Base-by-base conservation (phyloP, 2,113 vertebrate species). In the Pollachius pollachius region DNA sequence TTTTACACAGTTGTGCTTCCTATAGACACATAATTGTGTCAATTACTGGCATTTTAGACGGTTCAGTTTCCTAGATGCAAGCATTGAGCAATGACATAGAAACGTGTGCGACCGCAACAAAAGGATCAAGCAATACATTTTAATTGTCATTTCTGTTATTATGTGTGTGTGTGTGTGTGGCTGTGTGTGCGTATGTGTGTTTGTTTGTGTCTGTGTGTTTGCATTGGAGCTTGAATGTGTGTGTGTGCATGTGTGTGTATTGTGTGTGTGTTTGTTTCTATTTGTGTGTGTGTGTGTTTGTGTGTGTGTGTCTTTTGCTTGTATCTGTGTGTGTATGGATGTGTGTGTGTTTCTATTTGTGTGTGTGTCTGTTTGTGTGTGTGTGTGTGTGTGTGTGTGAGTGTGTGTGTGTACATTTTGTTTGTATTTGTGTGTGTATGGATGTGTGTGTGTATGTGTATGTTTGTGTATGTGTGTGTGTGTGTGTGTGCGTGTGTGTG, bases 81-180 rank as follows among this genome's bases (percentile, higher is more conserved):
- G 30, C 30, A 30, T 30, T 30, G 30, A 30, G 30, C 30, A 30
- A 30, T 30, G 30, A 30, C 30, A 30, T 30, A 30, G 30, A 30
- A 30, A 30, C 5, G 30, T 30, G 30, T 30, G 30, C 30, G 0
- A 30, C 30, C 3, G 30, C 30, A 30, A 30, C 30, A 30, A 30
- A 30, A 30, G 3, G 30, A 30, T 30, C 4, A 30, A 30, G 5
- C 3, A 30, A 30, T 30, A 27, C 2, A n/a, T n/a, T n/a, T n/a
- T 27, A 27, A 27, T 27, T 27, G 27, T 27, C 27, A 4, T 27
- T 27, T 27, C 2, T 27, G 27, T 27, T 27, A 8, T 25, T 63
- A 12, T 63, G 62, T 63, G 62, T 63, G 23, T 63, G 62, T 16
- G 23, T 63, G 62, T 63, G 62, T 62, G 61, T 52, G 52, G 1